These are phyloP conservation scores for Hydropsyche tenuis DNA, from an alignment of 1,140 invertebrate genomes.

Conservation along the genomic window DNA sequence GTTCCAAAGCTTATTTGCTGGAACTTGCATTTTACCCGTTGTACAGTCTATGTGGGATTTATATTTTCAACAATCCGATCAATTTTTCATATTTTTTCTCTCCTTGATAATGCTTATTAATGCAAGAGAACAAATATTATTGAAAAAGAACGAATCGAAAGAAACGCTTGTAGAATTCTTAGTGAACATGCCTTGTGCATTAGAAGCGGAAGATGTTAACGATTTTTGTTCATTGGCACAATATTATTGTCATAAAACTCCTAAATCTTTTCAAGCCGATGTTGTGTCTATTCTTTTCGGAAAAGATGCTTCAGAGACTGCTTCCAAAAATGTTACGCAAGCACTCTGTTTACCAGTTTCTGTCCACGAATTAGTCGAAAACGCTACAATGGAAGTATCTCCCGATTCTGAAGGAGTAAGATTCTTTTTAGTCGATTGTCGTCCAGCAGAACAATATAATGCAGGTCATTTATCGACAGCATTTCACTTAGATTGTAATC, in stretches of 20 bases:
- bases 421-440: slow-evolving; percentile 97
- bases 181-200: slow-evolving; percentile 78
- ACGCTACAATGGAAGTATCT: slow-evolving; percentile 70
- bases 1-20: slow-evolving; percentile 91
- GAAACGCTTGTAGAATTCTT: slow-evolving; percentile 77
- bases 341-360: slow-evolving; percentile 94
- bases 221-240: slow-evolving; percentile 96
- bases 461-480: slow-evolving; percentile 95
- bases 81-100: slow-evolving; percentile 95
- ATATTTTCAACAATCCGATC: slow-evolving; percentile 96
- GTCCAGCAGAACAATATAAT: slow-evolving; percentile 96
- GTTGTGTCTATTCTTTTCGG: slow-evolving; percentile 68
- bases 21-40: slow-evolving; percentile 84
- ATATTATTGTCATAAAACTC: slow-evolving; percentile 92
- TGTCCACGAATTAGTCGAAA: slow-evolving; percentile 83
- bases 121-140: slow-evolving; percentile 88
- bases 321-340: slow-evolving; percentile 73
- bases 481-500: slow-evolving; percentile 96
- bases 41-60: slow-evolving; percentile 96
- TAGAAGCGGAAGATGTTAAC: slow-evolving; percentile 93
- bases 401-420: slow-evolving; percentile 70
- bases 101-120: slow-evolving; percentile 95
- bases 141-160: slow-evolving; percentile 77
- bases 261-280: slow-evolving; percentile 87
- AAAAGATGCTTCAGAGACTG: slow-evolving; percentile 59